Conservation (phyloP, 2,113 vertebrate genomes). For the Callaeas wilsoni region DNA sequence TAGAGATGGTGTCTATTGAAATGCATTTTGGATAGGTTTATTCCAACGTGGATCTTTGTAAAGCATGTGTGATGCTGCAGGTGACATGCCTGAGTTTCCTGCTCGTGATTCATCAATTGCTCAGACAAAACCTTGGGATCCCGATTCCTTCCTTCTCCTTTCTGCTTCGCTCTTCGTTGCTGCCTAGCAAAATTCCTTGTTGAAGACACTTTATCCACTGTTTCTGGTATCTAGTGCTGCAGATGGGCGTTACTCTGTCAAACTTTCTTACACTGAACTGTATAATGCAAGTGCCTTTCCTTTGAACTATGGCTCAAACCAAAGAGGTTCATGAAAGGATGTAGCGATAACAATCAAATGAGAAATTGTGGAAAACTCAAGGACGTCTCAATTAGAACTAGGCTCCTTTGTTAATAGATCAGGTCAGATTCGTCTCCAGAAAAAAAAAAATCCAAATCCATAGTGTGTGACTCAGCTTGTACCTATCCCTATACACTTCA, state of each 20-base stretch:
- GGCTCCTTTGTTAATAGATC: neutral
- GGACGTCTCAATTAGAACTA: neutral
- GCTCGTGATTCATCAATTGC: neutral
- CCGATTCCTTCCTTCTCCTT: neutral
- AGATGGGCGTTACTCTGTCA: fast-evolving
- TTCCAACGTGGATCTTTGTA: neutral
- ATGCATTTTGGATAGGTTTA: neutral
- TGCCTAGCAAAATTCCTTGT: neutral
- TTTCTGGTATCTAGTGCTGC: neutral
- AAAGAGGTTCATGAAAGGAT: neutral
- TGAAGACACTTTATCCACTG: neutral
- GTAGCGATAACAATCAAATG: neutral
- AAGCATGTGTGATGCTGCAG: neutral
- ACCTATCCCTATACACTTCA: neutral
- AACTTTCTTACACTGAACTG: neutral
- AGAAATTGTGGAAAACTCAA: neutral
- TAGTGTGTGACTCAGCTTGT: neutral
- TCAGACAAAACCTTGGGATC: neutral
- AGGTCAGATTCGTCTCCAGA: neutral
- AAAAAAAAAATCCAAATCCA: neutral
- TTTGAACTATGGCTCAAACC: neutral
- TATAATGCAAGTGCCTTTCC: neutral
- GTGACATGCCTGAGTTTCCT: neutral
- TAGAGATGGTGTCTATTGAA: fast-evolving
- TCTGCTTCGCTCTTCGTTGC: neutral